phyloP scores from a whole-genome alignment of 2,888 invertebrate genomes.

The Drosophila kambysellisi region DNA sequence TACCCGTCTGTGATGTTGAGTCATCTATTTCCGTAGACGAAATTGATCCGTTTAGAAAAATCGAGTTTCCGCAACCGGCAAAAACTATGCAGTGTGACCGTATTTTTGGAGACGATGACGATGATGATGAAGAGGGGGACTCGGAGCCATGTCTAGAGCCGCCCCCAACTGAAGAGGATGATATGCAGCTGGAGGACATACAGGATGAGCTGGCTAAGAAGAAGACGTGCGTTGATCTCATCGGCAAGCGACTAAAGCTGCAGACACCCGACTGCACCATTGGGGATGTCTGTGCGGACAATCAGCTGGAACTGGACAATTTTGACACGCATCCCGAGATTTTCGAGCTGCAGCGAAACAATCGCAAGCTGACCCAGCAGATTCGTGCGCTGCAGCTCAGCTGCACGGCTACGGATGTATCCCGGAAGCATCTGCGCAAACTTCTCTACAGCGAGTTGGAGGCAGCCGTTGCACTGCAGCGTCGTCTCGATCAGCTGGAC shows the following conservation, averaged over 20 bases:
- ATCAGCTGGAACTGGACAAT: conserved; percentile 33
- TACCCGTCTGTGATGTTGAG: conserved; percentile 28
- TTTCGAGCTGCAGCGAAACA: conserved; percentile 33
- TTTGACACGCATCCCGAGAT: conserved; percentile 27
- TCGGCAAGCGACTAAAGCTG: conserved; percentile 28
- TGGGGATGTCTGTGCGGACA: conserved; percentile 20
- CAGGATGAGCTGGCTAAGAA: conserved; percentile 23
- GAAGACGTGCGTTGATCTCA: conserved; percentile 9
- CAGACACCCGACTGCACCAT: conserved; percentile 32
- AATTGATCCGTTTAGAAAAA: not conserved
- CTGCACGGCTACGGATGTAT: conserved; percentile 22
- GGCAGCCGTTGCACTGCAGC: conserved; percentile 13
- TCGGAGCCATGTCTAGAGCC: not conserved
- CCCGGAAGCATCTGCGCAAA: conserved; percentile 5
- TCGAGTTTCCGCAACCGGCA: not conserved
- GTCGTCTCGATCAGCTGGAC: conserved; percentile 25
- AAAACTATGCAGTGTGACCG: conserved; percentile 29
- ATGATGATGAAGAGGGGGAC: not conserved
- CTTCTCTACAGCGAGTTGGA: conserved; percentile 20
- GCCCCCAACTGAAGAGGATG: conserved; percentile 5
- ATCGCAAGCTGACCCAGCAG: conserved; percentile 38
- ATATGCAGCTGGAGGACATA: conserved; percentile 26
- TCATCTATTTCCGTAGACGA: not conserved
- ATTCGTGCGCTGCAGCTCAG: conserved; percentile 19
- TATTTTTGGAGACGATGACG: not conserved